A percentile compares a stretch with the other conserved stretches of the same genome.
phyloP scores from a whole-genome alignment of 1,140 invertebrate genomes.

The Scaptodrosophila lebanonensis region DNA sequence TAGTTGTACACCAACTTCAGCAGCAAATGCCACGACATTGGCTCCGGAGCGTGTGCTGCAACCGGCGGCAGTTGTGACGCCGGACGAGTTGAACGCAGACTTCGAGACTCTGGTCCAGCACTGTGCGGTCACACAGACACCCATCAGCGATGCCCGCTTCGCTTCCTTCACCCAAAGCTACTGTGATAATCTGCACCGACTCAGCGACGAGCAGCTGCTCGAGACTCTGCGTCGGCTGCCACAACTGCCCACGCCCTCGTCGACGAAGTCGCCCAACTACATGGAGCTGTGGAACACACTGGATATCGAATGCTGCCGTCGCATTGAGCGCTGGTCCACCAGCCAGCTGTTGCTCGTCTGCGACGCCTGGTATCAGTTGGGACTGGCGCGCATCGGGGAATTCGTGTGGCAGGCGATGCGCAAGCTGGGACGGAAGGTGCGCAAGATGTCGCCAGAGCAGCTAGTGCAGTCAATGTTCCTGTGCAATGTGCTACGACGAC shows the following conservation, averaged over 20 bases:
- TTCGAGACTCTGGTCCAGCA: conserved; percentile 75
- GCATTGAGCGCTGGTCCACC: conserved; percentile 69
- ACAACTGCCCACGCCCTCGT: conserved; percentile 66
- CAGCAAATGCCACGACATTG: neutral
- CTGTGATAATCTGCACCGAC: conserved; percentile 69
- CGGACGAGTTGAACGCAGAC: conserved; percentile 57
- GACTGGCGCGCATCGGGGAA: conserved; percentile 66
- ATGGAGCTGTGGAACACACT: conserved; percentile 79
- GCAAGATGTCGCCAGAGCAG: conserved; percentile 77
- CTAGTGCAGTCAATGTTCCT: conserved; percentile 80
- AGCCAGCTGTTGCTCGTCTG: conserved; percentile 77
- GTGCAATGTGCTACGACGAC: conserved; percentile 77
- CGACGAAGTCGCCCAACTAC: conserved; percentile 73
- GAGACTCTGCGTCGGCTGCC: conserved; percentile 63
- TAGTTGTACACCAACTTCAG: neutral
- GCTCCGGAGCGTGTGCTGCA: conserved; percentile 13
- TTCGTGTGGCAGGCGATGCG: conserved; percentile 78
- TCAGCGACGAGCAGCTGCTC: conserved; percentile 77
- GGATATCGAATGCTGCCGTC: conserved; percentile 78
- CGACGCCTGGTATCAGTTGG: conserved; percentile 78
- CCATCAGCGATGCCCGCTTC: conserved; percentile 66
- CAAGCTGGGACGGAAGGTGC: conserved; percentile 77
- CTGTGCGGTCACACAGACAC: conserved; percentile 46
- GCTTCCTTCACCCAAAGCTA: conserved; percentile 75
- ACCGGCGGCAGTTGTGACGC: neutral